Evolutionary conservation across 2,888 invertebrate species (phyloP).

Genomic region (Chrysopilus asiliformis): DNA sequence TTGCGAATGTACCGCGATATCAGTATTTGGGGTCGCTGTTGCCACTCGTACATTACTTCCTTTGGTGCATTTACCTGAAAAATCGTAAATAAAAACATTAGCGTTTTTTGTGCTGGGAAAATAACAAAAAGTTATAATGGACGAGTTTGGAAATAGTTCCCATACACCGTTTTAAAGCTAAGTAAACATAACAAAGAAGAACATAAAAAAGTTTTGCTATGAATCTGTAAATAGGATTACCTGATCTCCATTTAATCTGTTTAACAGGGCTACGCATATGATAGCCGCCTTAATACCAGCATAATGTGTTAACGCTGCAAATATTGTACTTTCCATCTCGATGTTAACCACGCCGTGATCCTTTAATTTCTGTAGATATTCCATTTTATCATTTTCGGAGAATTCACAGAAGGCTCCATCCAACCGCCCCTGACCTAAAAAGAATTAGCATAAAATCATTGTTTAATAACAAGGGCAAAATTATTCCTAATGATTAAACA

Average conservation of each 20-base stretch:
- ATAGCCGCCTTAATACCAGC: conserved; percentile 90
- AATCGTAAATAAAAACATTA: conserved; percentile 9
- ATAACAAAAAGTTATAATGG: conserved; percentile 3
- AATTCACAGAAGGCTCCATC: conserved; percentile 97
- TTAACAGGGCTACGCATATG: conserved; percentile 82
- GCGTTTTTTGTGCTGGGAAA: not conserved
- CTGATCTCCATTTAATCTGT: conserved; percentile 90
- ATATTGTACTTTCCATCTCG: conserved; percentile 92
- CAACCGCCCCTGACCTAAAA: conserved; percentile 78
- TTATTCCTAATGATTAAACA: not conserved
- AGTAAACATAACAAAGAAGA: too few species aligned
- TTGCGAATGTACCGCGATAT: conserved; percentile 72
- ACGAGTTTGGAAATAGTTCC: too few species aligned
- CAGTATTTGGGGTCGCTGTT: conserved; percentile 73
- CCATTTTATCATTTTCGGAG: conserved; percentile 77
- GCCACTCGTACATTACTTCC: conserved; percentile 83
- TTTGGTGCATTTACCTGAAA: conserved; percentile 69
- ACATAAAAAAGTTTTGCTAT: too few species aligned
- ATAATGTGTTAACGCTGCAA: conserved; percentile 85
- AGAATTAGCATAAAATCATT: too few species aligned
- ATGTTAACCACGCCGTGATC: conserved; percentile 81
- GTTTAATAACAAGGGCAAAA: too few species aligned
- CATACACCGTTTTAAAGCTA: too few species aligned
- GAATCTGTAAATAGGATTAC: too few species aligned
- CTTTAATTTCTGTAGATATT: conserved; percentile 63